phyloP scores from a whole-genome alignment of 2,888 invertebrate species.

The Xestobium rufovillosum region DNA sequence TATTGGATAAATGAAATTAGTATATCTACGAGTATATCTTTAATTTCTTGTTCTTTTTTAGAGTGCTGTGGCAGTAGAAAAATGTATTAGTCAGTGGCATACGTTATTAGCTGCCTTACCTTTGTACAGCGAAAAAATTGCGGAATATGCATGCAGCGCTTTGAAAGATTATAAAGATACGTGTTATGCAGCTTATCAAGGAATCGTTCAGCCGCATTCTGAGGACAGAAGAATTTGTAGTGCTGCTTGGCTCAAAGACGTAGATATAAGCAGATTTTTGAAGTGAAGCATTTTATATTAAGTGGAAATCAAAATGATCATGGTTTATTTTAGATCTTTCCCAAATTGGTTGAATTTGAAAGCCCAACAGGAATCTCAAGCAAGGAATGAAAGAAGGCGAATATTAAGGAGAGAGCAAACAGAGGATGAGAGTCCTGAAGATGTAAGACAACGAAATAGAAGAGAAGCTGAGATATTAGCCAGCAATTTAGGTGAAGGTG shows the following conservation, averaged over 20 bases:
- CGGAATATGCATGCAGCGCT: conserved; percentile 63
- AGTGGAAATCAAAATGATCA: conserved; percentile 3
- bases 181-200: conserved; percentile 65
- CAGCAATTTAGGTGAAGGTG: conserved; percentile 78
- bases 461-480: conserved; percentile 91
- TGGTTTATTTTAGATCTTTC: conserved; percentile 58
- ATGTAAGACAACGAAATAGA: conserved; percentile 68
- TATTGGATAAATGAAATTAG: not conserved
- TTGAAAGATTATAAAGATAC: conserved; percentile 67
- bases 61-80: conserved; percentile 67
- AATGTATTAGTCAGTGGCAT: conserved; percentile 58
- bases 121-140: conserved; percentile 65
- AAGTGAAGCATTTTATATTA: conserved; percentile 52
- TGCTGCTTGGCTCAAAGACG: conserved; percentile 87
- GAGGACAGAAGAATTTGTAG: conserved; percentile 75
- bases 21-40: not conserved
- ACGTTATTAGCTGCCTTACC: conserved; percentile 64
- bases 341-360: conserved; percentile 72
- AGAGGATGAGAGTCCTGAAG: conserved; percentile 71
- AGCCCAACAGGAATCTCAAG: conserved; percentile 42
- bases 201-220: conserved; percentile 68
- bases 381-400: conserved; percentile 38
- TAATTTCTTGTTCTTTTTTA: conserved; percentile 38
- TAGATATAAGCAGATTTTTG: conserved; percentile 88
- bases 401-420: conserved; percentile 45